phyloP scores from a whole-genome alignment of 2,797 vertebrate genomes.

The Poecilia gillii region DNA sequence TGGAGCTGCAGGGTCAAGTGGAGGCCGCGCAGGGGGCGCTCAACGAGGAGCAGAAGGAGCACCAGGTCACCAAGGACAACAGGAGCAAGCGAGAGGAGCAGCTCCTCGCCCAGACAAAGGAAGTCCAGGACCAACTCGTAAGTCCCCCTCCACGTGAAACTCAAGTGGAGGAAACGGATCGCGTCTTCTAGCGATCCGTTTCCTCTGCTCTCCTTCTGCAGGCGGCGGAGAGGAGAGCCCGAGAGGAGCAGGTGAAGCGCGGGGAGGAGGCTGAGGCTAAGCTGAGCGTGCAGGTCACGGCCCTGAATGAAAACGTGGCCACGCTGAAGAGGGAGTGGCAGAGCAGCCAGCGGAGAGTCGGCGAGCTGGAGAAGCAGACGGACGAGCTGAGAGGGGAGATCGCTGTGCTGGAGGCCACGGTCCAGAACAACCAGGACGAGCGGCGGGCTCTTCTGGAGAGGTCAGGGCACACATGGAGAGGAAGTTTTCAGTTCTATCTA shows the following conservation, averaged over 20 bases:
- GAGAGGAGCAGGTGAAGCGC: slow-evolving; percentile 85
- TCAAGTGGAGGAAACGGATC: too few relatives aligned
- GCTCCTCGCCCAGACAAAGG: slow-evolving; percentile 81
- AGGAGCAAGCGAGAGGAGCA: slow-evolving; percentile 86
- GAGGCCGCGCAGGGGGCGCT: slow-evolving; percentile 80
- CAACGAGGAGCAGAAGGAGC: slow-evolving; percentile 86
- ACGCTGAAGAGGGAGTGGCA: slow-evolving; percentile 98
- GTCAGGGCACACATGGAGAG: slow-evolving; percentile 59
- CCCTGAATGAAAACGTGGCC: slow-evolving; percentile 94
- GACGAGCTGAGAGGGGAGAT: slow-evolving; percentile 97
- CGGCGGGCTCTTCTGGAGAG: slow-evolving; percentile 93
- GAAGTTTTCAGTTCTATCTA: too few relatives aligned
- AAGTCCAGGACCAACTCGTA: slow-evolving; percentile 89
- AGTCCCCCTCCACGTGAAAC: not conserved
- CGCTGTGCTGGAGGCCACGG: slow-evolving; percentile 95
- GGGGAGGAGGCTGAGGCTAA: slow-evolving; percentile 89
- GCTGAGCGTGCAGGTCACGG: slow-evolving; percentile 88
- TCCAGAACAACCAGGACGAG: slow-evolving; percentile 98
- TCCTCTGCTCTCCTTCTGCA: slow-evolving; percentile 44
- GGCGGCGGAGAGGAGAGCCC: slow-evolving; percentile 87
- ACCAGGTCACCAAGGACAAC: slow-evolving; percentile 84
- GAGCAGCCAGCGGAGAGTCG: slow-evolving; percentile 89
- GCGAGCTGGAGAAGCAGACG: slow-evolving; percentile 94
- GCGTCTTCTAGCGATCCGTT: not conserved
- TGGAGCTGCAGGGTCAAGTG: slow-evolving; percentile 89